A percentile compares a stretch with the other conserved stretches of the same genome.
phyloP scores from a whole-genome alignment of 1,140 invertebrate genomes.

The Rhynchophorus ferrugineus region DNA sequence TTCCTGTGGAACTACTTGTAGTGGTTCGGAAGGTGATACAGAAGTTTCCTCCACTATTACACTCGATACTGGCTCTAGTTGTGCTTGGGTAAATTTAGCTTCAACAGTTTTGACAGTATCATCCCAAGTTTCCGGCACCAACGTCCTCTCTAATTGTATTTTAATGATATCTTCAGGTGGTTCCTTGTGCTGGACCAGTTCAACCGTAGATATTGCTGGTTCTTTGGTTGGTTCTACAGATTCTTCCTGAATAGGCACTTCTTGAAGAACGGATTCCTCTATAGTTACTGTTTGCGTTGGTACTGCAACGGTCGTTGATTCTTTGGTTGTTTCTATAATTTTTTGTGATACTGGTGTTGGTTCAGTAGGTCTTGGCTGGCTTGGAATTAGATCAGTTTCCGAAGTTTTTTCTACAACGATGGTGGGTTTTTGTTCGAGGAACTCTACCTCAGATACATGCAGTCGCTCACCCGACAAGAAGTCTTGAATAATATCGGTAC shows the following conservation, averaged over 20 bases:
- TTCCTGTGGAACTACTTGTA: too few relatives aligned
- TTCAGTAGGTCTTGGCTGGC: not conserved
- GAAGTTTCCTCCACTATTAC: too few relatives aligned
- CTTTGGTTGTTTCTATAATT: not conserved
- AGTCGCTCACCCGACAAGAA: conserved; percentile 19
- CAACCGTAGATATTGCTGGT: not conserved
- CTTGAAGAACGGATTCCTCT: not conserved
- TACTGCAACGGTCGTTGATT: not conserved
- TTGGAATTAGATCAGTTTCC: not conserved
- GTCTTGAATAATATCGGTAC: conserved; percentile 9
- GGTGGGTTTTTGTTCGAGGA: conserved; percentile 9
- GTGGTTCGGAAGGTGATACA: not conserved
- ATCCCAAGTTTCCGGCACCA: not conserved
- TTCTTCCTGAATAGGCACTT: not conserved
- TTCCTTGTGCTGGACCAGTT: not conserved
- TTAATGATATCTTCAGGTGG: not conserved
- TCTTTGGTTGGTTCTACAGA: not conserved
- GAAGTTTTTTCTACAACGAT: not conserved
- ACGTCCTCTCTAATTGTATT: not conserved
- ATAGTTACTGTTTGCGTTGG: not conserved
- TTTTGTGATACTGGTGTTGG: not conserved
- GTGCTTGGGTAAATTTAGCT: not conserved
- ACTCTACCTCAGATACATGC: conserved; percentile 3
- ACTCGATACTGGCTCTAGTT: too few relatives aligned
- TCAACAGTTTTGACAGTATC: not conserved